Conservation (phyloP, 1,140 invertebrate species). For the Drosophila ambigua region DNA sequence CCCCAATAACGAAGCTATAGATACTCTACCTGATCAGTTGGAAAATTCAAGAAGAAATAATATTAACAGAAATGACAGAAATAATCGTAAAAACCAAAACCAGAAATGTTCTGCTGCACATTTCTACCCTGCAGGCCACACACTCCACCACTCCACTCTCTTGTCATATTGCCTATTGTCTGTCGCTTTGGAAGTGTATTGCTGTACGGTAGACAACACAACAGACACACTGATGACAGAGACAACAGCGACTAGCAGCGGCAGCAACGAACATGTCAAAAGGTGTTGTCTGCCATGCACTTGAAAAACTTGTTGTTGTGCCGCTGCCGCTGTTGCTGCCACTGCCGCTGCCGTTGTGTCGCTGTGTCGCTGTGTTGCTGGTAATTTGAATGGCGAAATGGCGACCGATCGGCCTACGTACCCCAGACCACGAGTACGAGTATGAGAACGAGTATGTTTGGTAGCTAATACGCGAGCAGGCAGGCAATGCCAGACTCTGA, state of each 20-base stretch:
- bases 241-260: constrained; percentile 14
- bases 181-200: constrained; percentile 18
- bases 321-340: constrained; percentile 12
- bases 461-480: constrained; percentile 20
- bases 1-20: neutral
- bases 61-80: too few relatives aligned
- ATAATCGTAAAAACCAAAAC: neutral
- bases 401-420: constrained; percentile 56
- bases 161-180: neutral
- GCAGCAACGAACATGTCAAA: constrained; percentile 70
- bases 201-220: constrained; percentile 19
- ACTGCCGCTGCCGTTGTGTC: constrained; percentile 22
- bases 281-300: constrained; percentile 74
- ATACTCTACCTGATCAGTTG: neutral
- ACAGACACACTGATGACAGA: constrained; percentile 12
- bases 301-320: constrained; percentile 73
- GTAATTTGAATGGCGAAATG: constrained; percentile 76
- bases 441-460: constrained; percentile 18
- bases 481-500: neutral
- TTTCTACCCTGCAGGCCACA: neutral
- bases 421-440: neutral
- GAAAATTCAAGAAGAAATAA: neutral
- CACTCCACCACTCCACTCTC: neutral
- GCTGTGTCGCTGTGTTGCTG: constrained; percentile 44
- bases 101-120: too few relatives aligned